phyloP scores from a whole-genome alignment of 2,888 invertebrate genomes.

The Desoria tigrina region DNA sequence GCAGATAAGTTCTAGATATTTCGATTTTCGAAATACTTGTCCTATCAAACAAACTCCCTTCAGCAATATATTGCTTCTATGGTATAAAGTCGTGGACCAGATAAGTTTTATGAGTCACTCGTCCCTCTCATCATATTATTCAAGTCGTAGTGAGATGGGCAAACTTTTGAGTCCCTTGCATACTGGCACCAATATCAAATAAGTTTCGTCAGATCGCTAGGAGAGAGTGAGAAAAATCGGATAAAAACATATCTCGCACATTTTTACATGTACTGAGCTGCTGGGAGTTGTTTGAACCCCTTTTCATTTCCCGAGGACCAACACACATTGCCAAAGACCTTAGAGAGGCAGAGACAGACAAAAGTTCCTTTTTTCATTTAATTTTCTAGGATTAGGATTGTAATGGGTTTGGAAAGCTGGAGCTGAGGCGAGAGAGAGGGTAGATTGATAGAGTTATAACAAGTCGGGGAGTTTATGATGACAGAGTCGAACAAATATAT shows the following conservation, averaged over 20 bases:
- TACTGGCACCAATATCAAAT: no score
- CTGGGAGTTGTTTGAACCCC: slow-evolving; percentile 3
- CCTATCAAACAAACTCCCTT: no score
- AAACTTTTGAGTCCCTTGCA: no score
- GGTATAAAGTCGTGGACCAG: background rate
- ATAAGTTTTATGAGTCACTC: slow-evolving; percentile 15
- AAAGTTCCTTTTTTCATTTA: background rate
- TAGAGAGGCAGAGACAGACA: no score
- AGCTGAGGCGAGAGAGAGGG: background rate
- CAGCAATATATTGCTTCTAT: background rate
- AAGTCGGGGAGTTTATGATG: background rate
- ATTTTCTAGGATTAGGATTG: slow-evolving; percentile 12
- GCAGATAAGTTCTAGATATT: background rate
- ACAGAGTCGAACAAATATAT: slow-evolving; percentile 9
- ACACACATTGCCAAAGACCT: no score
- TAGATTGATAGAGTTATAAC: slow-evolving; percentile 1
- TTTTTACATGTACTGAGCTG: no score
- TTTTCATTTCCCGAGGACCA: slow-evolving; percentile 4
- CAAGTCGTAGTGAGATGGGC: background rate
- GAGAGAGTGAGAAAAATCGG: no score
- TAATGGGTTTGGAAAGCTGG: slow-evolving; percentile 9
- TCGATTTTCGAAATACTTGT: no score
- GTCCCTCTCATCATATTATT: slow-evolving; percentile 2
- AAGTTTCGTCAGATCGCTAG: no score
- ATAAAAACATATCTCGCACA: no score